Percentiles rank a stretch among this genome's conserved stretches.
These are phyloP conservation scores for Drepanosiphum platanoidis DNA, from an alignment of 2,888 invertebrate genomes.

Conservation along the genomic window DNA sequence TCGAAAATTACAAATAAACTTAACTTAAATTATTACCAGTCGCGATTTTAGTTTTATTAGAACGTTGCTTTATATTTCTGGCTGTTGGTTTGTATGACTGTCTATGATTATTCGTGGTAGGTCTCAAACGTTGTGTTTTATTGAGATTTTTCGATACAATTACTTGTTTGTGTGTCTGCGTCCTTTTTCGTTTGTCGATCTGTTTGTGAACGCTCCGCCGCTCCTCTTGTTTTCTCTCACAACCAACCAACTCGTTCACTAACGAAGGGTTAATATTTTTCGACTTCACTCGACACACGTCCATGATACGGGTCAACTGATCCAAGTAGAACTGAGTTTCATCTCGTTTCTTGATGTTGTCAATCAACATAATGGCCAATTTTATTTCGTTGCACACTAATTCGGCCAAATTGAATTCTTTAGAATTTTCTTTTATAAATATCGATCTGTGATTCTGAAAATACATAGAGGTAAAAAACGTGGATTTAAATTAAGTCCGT, in stretches of 20 bases:
- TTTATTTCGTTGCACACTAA: conserved; percentile 55
- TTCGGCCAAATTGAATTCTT: conserved; percentile 42
- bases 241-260: background rate
- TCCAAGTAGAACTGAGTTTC: conserved; percentile 33
- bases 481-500: no score
- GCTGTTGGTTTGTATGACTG: background rate
- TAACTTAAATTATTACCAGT: background rate
- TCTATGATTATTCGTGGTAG: background rate
- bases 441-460: conserved; percentile 49
- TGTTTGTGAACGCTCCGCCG: background rate
- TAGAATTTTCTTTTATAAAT: conserved; percentile 13
- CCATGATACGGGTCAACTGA: conserved; percentile 47
- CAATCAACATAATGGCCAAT: background rate
- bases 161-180: background rate
- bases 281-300: conserved; percentile 41
- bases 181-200: background rate
- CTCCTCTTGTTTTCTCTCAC: background rate
- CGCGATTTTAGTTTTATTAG: background rate
- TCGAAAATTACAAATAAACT: no score
- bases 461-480: no score
- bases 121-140: background rate
- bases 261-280: conserved; percentile 14
- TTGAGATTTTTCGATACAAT: background rate
- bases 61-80: background rate
- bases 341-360: background rate